Evolutionary conservation across 2,888 invertebrate genomes (phyloP), one percentile per base, ranked within the genome.

Genomic region (Aproaerema taeniolella): DNA sequence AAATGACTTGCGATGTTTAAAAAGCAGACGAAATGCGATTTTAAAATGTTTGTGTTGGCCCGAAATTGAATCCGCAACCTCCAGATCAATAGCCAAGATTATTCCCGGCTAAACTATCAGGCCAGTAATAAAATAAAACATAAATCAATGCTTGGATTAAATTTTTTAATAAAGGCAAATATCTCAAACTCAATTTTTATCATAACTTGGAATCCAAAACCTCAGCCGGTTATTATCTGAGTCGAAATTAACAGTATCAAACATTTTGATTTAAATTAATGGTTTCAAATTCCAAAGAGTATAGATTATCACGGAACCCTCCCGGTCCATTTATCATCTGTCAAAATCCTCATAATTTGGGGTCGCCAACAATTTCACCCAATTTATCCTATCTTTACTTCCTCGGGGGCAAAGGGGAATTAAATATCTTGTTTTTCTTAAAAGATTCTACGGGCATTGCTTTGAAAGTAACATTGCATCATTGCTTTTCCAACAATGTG

Each of bases 261-360:
- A 35, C n/a, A 14, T n/a, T 35, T 35, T 35, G 35, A 35, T 35
- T 28, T 16, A 35, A 35, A 35, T 35, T 35, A 35, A 35, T 35
- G 35, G 35, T 16, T 28, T 28, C 24, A 15, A n/a, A 15, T 28
- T 10, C 10, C 35, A 35, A 16, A 35, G 28, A 16, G 35, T 28
- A 35, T 28, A 35, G 35, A 35, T 35, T 35, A 35, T 28, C 14
- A 35, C 28, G 11, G 28, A 35, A 11, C 35, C 28, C 35, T 14
- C 14, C 12, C n/a, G 9, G 16, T 16, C 28, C 28, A 35, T 35
- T 35, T 28, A 35, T 35, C 35, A 35, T 28, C 28, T 24, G 26
- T 35, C 15, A 28, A 35, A 28, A 28, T 35, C 28, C 35, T 28
- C 26, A 28, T 35, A 35, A 35, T 28, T 35, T 35, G 15, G 35